Evolutionary conservation across 2,888 invertebrate genomes (phyloP).

Genomic region (Minunthozetes semirufus): DNA sequence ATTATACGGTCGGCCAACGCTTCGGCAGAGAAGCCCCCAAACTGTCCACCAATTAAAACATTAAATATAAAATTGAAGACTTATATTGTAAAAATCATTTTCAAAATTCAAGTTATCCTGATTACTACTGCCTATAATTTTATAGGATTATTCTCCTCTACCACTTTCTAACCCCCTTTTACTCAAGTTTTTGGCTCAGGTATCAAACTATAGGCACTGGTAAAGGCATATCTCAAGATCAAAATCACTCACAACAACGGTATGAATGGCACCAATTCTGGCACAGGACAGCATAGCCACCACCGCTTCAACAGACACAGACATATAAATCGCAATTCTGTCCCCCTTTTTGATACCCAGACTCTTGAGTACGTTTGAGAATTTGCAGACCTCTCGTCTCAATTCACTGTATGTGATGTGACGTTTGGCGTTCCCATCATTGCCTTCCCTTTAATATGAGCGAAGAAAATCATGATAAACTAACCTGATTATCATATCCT

Average conservation of each 20-base stretch:
- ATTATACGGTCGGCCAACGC: slow-evolving; percentile 84
- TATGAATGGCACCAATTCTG: slow-evolving; percentile 81
- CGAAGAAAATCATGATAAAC: too few relatives aligned
- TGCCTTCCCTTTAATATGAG: slow-evolving; percentile 73
- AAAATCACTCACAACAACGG: slow-evolving; percentile 68
- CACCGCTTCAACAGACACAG: slow-evolving; percentile 92
- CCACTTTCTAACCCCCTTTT: too few relatives aligned
- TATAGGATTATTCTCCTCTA: too few relatives aligned
- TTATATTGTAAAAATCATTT: neutral
- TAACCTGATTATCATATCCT: slow-evolving; percentile 46
- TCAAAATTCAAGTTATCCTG: neutral
- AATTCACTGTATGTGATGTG: slow-evolving; percentile 80
- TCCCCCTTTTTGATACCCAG: slow-evolving; percentile 69
- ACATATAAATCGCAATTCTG: slow-evolving; percentile 93
- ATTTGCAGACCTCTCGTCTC: slow-evolving; percentile 77
- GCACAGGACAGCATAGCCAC: slow-evolving; percentile 92
- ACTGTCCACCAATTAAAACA: slow-evolving; percentile 53
- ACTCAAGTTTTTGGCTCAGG: too few relatives aligned
- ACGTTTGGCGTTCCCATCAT: slow-evolving; percentile 85
- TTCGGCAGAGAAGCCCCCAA: slow-evolving; percentile 91
- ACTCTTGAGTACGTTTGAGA: slow-evolving; percentile 78
- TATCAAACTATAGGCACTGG: too few relatives aligned
- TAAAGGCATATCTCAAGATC: too few relatives aligned
- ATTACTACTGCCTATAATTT: too few relatives aligned
- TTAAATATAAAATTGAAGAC: neutral